These are phyloP conservation scores for Paguma larvata DNA, from an alignment of 2,797 vertebrate genomes.

Conservation along the genomic window DNA sequence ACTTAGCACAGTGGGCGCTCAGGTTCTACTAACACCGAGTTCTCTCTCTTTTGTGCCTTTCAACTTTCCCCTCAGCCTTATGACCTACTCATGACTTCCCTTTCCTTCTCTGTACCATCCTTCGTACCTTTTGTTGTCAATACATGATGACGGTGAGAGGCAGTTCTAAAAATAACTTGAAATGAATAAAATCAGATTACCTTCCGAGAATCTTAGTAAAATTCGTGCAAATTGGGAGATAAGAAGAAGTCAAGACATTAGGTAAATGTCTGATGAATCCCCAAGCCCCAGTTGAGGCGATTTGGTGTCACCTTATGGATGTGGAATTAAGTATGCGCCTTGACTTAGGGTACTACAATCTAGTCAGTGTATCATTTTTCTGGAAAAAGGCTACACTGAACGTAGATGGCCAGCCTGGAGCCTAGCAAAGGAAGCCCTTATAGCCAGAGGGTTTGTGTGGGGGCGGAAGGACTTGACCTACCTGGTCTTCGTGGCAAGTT, in stretches of 20 bases:
- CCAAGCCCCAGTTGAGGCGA: not conserved
- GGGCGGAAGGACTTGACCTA: not conserved
- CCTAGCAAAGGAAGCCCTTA: not conserved
- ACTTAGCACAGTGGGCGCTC: not conserved
- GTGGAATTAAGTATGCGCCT: not conserved
- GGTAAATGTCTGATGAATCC: not conserved
- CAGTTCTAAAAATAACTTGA: slow-evolving; percentile 8
- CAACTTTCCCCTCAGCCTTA: not conserved
- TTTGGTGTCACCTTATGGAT: not conserved
- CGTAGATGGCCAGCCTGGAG: not conserved
- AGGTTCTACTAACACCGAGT: not conserved
- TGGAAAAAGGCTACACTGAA: not conserved
- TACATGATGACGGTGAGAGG: not conserved
- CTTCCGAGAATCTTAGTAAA: slow-evolving; percentile 12
- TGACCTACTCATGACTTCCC: not conserved
- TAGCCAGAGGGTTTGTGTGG: not conserved
- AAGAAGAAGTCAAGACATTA: not conserved
- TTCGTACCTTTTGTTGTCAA: not conserved
- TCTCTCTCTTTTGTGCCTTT: not conserved
- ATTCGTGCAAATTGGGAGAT: not conserved
- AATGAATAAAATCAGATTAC: slow-evolving; percentile 34
- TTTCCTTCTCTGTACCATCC: not conserved
- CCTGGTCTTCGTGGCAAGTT: not conserved
- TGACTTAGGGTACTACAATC: not conserved
- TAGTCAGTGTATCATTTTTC: not conserved